These are phyloP conservation scores for Lutjanus erythropterus DNA, from an alignment of 2,113 vertebrate species.

Conservation along the genomic window DNA sequence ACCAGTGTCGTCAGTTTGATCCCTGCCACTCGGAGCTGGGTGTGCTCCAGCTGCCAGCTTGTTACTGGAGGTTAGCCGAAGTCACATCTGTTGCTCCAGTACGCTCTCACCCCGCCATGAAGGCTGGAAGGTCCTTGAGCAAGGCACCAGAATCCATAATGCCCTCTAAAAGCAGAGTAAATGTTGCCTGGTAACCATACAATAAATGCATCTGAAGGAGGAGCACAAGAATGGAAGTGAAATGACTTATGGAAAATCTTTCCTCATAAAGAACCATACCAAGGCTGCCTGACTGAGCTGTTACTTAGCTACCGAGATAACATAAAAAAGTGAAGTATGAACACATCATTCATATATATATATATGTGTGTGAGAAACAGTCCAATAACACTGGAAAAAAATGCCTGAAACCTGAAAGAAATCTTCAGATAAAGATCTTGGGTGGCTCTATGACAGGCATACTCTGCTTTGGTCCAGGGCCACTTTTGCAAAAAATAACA, in stretches of 20 bases:
- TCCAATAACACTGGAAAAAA: background rate
- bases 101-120: background rate
- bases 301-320: slow-evolving; percentile 39
- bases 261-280: background rate
- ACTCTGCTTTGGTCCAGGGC: too few relatives aligned
- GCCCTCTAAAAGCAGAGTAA: slow-evolving; percentile 16
- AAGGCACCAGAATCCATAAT: slow-evolving; percentile 25
- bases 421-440: background rate
- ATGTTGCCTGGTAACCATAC: slow-evolving; percentile 42
- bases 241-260: slow-evolving; percentile 13
- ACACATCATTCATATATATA: background rate
- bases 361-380: background rate
- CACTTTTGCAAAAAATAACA: too few relatives aligned
- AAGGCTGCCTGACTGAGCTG: slow-evolving; percentile 14
- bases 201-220: background rate
- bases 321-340: background rate
- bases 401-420: background rate
- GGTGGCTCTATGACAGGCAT: too few relatives aligned
- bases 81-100: slow-evolving; percentile 35
- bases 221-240: slow-evolving; percentile 16
- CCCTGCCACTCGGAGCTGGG: slow-evolving; percentile 34
- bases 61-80: slow-evolving; percentile 51
- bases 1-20: slow-evolving; percentile 56
- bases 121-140: slow-evolving; percentile 45
- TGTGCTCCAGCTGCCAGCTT: slow-evolving; percentile 38